Evolutionary conservation across 2,797 vertebrate species (phyloP), one percentile per base, ranked within the genome.

Genomic region (Acanthurus leucopareius): DNA sequence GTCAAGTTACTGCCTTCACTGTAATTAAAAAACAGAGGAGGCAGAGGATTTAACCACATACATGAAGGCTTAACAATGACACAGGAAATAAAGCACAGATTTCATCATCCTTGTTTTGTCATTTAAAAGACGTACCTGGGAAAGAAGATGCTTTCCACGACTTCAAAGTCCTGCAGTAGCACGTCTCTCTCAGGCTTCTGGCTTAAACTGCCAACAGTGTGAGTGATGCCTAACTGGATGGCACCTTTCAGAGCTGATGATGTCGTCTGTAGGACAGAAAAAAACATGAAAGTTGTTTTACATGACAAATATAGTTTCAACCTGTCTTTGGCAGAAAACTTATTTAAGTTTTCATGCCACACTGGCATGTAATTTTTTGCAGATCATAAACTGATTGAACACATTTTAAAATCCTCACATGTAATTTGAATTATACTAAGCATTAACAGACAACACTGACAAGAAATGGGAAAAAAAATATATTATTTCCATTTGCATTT

Each of bases 81-180:
- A 44, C 9, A 70, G 19, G 28, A 78, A 61, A 49, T 35, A 16
- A 48, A 75, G 13, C 17, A 54, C 17, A 15, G 11, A 44, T 32
- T 25, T 38, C 22, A 61, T 61, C 40, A 28, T 44, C 42, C 57
- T 60, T 40, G 44, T 1, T 38, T 57, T 1, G 28, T 57, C 4
- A 6, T 48, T 32, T 25, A 44, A n/a, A 68, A 75, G 22, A 79
- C 79, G 75, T 61, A 97, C 98, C 95, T 94, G 0, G 98, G 98
- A 85, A 99, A 99, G 91, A 97, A 98, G 80, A 98, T 97, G 83
- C 97, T 99, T 89, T 99, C 98, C 22, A 99, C 97, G 47, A 98
- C 97, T 14, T 99, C 97, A 93, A 99, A 99, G 71, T 99, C 98
- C 91, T 99, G 98, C 95, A 99, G 97, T 77, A 99, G 96, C 40